Evolutionary conservation across 2,888 invertebrate species (phyloP).

Genomic region (Drosophila stalkeri): DNA sequence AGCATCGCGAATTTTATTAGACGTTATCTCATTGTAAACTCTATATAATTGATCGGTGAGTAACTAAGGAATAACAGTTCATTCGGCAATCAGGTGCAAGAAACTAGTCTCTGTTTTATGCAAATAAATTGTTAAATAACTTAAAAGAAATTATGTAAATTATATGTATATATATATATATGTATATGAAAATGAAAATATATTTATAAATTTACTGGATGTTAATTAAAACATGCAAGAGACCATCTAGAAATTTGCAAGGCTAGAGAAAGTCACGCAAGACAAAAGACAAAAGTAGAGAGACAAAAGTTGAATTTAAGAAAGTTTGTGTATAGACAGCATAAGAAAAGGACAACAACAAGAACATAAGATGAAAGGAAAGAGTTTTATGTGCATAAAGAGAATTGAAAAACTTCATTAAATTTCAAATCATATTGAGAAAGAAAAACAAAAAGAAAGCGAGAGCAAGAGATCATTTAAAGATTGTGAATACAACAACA

Average conservation of each 20-base stretch:
- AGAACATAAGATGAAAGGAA: constrained; percentile 1
- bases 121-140: constrained; percentile 51
- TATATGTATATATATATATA: constrained; percentile 5
- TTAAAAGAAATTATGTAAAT: constrained; percentile 8
- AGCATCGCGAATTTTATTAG: neutral
- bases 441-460: constrained; percentile 9
- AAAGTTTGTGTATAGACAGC: constrained; percentile 33
- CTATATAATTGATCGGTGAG: constrained; percentile 49
- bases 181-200: constrained; percentile 26
- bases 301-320: constrained; percentile 18
- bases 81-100: constrained; percentile 74
- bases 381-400: constrained; percentile 1
- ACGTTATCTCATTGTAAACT: neutral
- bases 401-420: constrained; percentile 1
- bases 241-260: constrained; percentile 69
- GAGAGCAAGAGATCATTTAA: constrained; percentile 15
- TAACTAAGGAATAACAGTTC: constrained; percentile 62
- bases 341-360: constrained; percentile 13
- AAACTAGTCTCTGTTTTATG: constrained; percentile 58
- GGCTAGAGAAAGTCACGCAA: constrained; percentile 72
- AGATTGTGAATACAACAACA: constrained; percentile 77
- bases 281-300: constrained; percentile 57
- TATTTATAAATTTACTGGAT: constrained; percentile 27
- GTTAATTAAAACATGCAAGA: constrained; percentile 64
- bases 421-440: constrained; percentile 7